phyloP scores from a whole-genome alignment of 1,140 invertebrate genomes.

The Drosophila lini region DNA sequence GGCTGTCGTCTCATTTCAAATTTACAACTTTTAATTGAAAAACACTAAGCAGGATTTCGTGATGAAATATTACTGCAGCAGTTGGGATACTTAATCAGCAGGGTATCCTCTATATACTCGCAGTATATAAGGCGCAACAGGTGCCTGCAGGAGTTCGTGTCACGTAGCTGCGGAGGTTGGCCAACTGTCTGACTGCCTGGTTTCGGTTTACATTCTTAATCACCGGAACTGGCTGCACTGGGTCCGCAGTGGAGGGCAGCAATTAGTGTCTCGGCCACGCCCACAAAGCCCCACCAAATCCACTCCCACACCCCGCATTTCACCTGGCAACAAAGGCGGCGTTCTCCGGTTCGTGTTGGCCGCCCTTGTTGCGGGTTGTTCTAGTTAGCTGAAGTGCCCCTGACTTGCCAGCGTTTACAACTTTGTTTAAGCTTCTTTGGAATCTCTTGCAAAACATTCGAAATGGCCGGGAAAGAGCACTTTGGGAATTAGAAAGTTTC shows the following conservation, averaged over 20 bases:
- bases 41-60: constrained; percentile 56
- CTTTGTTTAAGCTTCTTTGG: constrained; percentile 54
- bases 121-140: constrained; percentile 25
- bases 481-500: constrained; percentile 40
- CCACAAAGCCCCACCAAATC: constrained; percentile 42
- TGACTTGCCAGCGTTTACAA: constrained; percentile 50
- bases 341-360: constrained; percentile 15
- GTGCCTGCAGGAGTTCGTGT: constrained; percentile 39
- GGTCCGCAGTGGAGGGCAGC: constrained; percentile 31
- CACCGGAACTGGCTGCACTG: constrained; percentile 55
- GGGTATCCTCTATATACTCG: background rate
- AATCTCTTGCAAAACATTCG: constrained; percentile 33
- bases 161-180: constrained; percentile 34
- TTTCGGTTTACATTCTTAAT: constrained; percentile 46
- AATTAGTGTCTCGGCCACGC: constrained; percentile 51
- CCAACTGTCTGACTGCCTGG: constrained; percentile 14
- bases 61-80: constrained; percentile 61
- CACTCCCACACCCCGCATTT: background rate
- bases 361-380: constrained; percentile 40
- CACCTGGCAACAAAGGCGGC: constrained; percentile 1
- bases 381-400: constrained; percentile 41
- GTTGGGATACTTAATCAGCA: constrained; percentile 25
- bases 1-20: constrained; percentile 47
- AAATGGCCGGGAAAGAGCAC: constrained; percentile 32
- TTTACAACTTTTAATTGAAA: constrained; percentile 66